phyloP scores from a whole-genome alignment of 1,140 invertebrate genomes.

The Hyles vespertilio region DNA sequence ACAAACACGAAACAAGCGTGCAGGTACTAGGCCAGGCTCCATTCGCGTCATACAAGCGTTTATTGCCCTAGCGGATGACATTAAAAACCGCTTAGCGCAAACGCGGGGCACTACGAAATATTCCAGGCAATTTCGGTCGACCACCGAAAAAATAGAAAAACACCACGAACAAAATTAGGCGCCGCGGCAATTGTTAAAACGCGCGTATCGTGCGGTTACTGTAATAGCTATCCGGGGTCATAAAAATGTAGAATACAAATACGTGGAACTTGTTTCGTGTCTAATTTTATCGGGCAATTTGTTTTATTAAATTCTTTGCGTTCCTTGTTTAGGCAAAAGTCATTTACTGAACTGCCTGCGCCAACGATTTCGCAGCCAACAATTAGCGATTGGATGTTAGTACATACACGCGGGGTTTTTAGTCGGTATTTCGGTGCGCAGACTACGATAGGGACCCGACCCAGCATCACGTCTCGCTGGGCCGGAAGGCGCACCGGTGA shows the following conservation, averaged over 20 bases:
- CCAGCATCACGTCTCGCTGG: too few species aligned
- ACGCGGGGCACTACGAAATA: slow-evolving; percentile 16
- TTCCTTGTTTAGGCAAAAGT: too few species aligned
- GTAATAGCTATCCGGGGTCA: neutral
- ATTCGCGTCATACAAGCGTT: slow-evolving; percentile 31
- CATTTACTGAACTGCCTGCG: too few species aligned
- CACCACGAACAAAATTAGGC: slow-evolving; percentile 5
- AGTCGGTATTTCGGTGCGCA: too few species aligned
- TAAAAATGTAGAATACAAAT: neutral
- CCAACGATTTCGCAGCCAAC: too few species aligned
- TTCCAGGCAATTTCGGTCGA: slow-evolving; percentile 23
- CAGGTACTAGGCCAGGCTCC: slow-evolving; percentile 12
- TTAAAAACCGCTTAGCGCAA: slow-evolving; percentile 42
- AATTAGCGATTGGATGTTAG: too few species aligned
- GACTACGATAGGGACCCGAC: too few species aligned
- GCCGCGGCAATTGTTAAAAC: neutral
- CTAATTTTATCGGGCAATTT: too few species aligned
- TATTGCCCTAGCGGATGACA: slow-evolving; percentile 34
- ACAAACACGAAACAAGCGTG: neutral
- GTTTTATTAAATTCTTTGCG: too few species aligned
- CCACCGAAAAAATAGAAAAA: slow-evolving; percentile 28
- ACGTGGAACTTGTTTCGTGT: too few species aligned
- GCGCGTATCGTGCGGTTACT: slow-evolving; percentile 5
- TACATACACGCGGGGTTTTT: too few species aligned
- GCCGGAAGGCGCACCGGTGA: too few species aligned